Conservation (phyloP, 2,888 invertebrate genomes). For the Tricholauxania praeusta region DNA sequence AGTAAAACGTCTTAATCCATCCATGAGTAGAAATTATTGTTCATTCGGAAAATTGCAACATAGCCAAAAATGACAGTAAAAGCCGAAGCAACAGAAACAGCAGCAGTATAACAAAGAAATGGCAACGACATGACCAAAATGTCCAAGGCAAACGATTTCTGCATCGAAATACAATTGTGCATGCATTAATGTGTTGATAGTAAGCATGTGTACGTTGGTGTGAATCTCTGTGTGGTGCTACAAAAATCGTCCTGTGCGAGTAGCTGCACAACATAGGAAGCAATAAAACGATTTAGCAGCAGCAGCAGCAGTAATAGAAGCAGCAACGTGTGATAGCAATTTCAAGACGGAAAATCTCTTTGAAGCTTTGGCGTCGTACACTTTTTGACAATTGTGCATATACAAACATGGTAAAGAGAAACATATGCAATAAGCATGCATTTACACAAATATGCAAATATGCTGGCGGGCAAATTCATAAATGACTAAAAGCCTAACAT, state of each 20-base stretch:
- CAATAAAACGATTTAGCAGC: conserved; percentile 14
- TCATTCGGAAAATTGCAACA: conserved; percentile 44
- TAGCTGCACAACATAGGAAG: conserved; percentile 1
- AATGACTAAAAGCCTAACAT: too few species aligned
- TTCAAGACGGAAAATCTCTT: too few species aligned
- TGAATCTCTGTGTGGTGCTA: too few species aligned
- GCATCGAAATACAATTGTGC: not conserved
- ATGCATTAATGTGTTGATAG: not conserved
- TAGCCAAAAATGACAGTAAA: conserved; percentile 39
- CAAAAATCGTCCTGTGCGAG: not conserved
- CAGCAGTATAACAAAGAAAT: conserved; percentile 35
- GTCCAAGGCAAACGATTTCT: conserved; percentile 38
- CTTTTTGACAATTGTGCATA: too few species aligned
- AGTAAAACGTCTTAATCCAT: conserved; percentile 37
- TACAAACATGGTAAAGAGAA: too few species aligned
- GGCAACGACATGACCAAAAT: conserved; percentile 37
- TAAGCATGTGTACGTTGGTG: too few species aligned
- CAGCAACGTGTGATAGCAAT: too few species aligned
- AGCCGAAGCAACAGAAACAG: conserved; percentile 18
- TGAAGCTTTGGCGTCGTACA: too few species aligned
- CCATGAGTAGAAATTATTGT: conserved; percentile 39
- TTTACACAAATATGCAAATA: too few species aligned
- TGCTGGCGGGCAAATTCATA: too few species aligned
- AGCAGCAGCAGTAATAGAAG: not conserved
- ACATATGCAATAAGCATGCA: too few species aligned